Evolutionary conservation across 53 echinoderm and acorn worm genomes (phyloP).

Genomic region (Holothuria leucospilota): DNA sequence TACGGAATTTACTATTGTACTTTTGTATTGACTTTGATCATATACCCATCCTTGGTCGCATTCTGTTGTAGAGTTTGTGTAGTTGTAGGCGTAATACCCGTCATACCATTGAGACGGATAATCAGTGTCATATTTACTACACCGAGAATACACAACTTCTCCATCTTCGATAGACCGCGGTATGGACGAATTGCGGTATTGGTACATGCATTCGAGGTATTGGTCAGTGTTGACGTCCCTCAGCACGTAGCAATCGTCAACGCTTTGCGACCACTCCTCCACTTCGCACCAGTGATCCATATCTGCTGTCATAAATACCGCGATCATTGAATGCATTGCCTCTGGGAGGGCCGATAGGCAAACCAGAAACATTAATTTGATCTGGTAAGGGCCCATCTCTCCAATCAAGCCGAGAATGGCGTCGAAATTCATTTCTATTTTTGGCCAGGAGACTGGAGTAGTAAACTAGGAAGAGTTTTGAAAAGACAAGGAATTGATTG

Average conservation of each 20-base stretch:
- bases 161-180: slow-evolving; percentile 21
- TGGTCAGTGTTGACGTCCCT: slow-evolving; percentile 23
- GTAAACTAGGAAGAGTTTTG: background rate
- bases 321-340: slow-evolving; percentile 16
- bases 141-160: slow-evolving; percentile 1
- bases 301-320: slow-evolving; percentile 35
- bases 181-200: slow-evolving; percentile 39
- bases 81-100: background rate
- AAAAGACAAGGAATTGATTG: too few relatives aligned
- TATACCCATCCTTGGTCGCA: slow-evolving; percentile 49
- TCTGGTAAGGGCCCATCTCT: slow-evolving; percentile 27
- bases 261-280: slow-evolving; percentile 26
- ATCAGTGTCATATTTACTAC: slow-evolving; percentile 27
- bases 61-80: background rate
- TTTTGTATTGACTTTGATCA: slow-evolving; percentile 38
- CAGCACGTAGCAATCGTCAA: slow-evolving; percentile 23
- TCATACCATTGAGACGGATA: slow-evolving; percentile 27
- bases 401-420: slow-evolving; percentile 33
- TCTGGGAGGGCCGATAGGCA: slow-evolving; percentile 28
- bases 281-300: slow-evolving; percentile 43
- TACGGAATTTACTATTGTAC: slow-evolving; percentile 14
- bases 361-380: background rate
- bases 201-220: background rate
- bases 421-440: slow-evolving; percentile 26
- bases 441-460: background rate